phyloP scores from a whole-genome alignment of 2,797 vertebrate species.

The Manis javanica region DNA sequence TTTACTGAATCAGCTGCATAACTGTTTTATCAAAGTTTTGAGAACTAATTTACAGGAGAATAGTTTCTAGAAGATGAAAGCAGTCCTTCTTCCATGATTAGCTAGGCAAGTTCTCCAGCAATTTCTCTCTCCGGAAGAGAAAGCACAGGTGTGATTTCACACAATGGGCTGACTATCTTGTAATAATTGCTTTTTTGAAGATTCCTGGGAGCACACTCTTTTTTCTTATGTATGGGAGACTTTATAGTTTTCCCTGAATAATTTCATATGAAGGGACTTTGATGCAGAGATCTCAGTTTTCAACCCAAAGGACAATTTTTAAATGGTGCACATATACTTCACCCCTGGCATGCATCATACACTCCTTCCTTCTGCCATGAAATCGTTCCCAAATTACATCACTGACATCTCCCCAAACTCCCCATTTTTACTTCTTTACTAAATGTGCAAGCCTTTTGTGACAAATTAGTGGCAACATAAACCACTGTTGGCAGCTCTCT shows the following conservation, averaged over 20 bases:
- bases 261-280: background rate
- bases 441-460: slow-evolving; percentile 71
- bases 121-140: background rate
- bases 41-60: background rate
- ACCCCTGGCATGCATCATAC: slow-evolving; percentile 45
- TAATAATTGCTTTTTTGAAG: background rate
- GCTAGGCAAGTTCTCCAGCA: background rate
- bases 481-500: slow-evolving; percentile 74
- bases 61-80: background rate
- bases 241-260: background rate
- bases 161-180: background rate
- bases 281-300: background rate
- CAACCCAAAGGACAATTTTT: background rate
- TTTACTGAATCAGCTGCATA: slow-evolving; percentile 25
- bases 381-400: slow-evolving; percentile 57
- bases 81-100: background rate
- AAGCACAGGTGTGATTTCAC: background rate
- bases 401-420: slow-evolving; percentile 31
- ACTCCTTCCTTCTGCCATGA: background rate
- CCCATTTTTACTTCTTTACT: slow-evolving; percentile 73
- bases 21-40: slow-evolving; percentile 1
- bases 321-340: background rate
- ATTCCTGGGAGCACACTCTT: background rate
- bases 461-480: slow-evolving; percentile 77
- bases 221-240: background rate